Base-by-base conservation (phyloP, 2,888 invertebrate species). In the Acleris holmiana region DNA sequence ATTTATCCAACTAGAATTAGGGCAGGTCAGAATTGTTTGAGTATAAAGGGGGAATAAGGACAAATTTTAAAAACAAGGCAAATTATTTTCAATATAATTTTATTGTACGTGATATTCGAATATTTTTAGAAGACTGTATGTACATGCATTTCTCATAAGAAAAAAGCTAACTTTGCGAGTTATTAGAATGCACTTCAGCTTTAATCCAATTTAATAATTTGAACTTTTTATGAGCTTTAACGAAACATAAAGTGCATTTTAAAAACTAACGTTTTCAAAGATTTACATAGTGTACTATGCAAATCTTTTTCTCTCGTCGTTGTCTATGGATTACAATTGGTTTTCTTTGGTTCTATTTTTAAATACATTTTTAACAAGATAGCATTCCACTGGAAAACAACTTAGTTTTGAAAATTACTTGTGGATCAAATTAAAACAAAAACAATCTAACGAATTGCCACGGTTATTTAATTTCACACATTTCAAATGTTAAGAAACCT, bases 281-380 rank as follows among this genome's bases (percentile, higher is more conserved):
- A 5, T n/a, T 41, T 41, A 6, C 41, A n/a, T 41, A 5, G 4
- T 2, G 15, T 40, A 15, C 13, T n/a, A n/a, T n/a, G n/a, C n/a
- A n/a, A n/a, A n/a, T n/a, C n/a, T n/a, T n/a, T 2, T 44, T 2
- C 44, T 6, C 2, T 49, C 48, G 35, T 54, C 23, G n/a, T 15
- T 35, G 46, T 40, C 46, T 56, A 19, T 15, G 51, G 17, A 54
- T 64, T 54, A 49, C 8, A 54, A 53, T 55, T 40, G 8, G 61
- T 54, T 59, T 67, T 72, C 71, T 72, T 72, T 72, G 72, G 72
- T 71, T 67, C 68, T 68, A 67, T 63, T 66, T 66, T 68, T 48
- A 61, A 66, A 63, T 69, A 67, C 23, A 49, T 58, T 46, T 63
- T 67, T 44, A 6, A 54, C 13, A 10, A 44, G n/a, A 25, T 25